Conservation (phyloP, 2,113 vertebrate species). For the Mormyrus iriodes region DNA sequence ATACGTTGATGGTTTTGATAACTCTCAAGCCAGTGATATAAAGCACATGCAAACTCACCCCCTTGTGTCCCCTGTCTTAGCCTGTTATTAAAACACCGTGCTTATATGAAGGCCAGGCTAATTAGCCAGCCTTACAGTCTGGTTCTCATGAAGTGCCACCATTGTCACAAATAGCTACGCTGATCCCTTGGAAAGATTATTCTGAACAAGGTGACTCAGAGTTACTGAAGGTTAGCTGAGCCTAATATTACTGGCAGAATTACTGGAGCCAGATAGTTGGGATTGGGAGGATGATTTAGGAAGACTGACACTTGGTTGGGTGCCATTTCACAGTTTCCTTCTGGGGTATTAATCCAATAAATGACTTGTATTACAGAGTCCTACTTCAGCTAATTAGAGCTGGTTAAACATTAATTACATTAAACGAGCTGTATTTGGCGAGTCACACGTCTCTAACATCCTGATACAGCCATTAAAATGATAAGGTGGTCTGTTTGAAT, state of each 20-base stretch:
- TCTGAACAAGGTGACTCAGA: background rate
- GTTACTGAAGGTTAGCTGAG: background rate
- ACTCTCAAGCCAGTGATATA: background rate
- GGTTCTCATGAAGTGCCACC: background rate
- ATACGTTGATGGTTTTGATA: background rate
- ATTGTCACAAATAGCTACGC: background rate
- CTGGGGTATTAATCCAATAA: constrained; percentile 10
- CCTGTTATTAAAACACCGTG: background rate
- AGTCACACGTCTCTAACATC: background rate
- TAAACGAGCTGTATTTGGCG: background rate
- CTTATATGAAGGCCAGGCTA: background rate
- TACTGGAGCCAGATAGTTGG: background rate
- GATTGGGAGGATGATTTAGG: constrained; percentile 16
- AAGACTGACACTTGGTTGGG: constrained; percentile 20
- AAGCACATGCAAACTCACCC: background rate
- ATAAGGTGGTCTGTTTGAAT: background rate
- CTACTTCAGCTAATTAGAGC: constrained; percentile 29
- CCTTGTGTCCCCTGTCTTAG: background rate
- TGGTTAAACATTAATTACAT: constrained; percentile 22
- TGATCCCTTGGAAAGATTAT: background rate
- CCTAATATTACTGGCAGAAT: background rate
- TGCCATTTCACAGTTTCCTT: constrained; percentile 23
- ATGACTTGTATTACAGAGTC: constrained; percentile 11
- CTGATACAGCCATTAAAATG: constrained; percentile 13
- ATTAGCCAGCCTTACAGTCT: background rate